Conservation (phyloP, 2,797 vertebrate species). For the Botia kubotai region DNA sequence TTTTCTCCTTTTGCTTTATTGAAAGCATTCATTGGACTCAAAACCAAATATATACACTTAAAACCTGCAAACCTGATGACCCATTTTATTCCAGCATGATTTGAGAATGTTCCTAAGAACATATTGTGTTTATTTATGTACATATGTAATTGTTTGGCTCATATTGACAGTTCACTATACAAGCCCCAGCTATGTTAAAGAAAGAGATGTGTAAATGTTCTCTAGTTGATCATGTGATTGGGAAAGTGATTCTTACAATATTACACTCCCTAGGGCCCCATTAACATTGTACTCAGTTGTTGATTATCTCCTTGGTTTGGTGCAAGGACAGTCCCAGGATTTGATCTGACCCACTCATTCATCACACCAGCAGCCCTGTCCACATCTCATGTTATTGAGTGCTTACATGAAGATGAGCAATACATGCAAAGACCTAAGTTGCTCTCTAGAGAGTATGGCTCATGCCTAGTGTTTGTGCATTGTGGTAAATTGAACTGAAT, state of each 20-base stretch:
- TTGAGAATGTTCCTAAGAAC: background rate
- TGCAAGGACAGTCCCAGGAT: conserved; percentile 58
- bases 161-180: background rate
- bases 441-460: conserved; percentile 12
- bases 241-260: background rate
- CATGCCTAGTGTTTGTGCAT: conserved; percentile 18
- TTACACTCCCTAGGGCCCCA: conserved; percentile 62
- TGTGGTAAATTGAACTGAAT: background rate
- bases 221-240: background rate
- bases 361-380: conserved; percentile 50
- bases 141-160: too few species aligned
- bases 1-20: background rate
- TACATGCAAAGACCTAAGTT: conserved; percentile 38
- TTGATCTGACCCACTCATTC: conserved; percentile 53
- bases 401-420: conserved; percentile 51
- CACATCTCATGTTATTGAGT: conserved; percentile 38
- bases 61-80: background rate
- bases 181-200: background rate
- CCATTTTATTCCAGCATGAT: background rate
- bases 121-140: too few species aligned
- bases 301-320: conserved; percentile 68
- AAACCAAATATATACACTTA: background rate
- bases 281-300: conserved; percentile 71
- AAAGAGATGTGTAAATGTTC: background rate
- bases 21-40: background rate